These are phyloP conservation scores for Drosophila hydei DNA, from an alignment of 1,140 invertebrate genomes.

Conservation along the genomic window DNA sequence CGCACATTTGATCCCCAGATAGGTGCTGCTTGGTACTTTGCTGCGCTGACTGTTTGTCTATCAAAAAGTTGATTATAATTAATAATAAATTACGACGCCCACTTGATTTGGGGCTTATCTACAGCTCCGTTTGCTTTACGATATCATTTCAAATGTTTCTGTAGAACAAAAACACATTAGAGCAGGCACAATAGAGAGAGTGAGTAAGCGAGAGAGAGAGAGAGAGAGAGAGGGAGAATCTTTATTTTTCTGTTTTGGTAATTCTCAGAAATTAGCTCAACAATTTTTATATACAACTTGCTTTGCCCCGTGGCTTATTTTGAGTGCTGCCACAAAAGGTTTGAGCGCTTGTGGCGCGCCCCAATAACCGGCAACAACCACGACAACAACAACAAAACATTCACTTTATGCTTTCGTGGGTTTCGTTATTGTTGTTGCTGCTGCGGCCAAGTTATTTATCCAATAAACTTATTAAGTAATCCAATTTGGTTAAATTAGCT, in stretches of 20 bases:
- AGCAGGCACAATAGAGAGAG: conserved; percentile 11
- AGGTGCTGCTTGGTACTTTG: conserved; percentile 13
- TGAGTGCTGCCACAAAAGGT: conserved; percentile 78
- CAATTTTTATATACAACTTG: conserved; percentile 72
- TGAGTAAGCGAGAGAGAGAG: not conserved
- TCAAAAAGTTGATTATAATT: conserved; percentile 59
- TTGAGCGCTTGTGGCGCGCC: conserved; percentile 77
- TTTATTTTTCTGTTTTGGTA: conserved; percentile 37
- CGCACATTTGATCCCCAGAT: conserved; percentile 69
- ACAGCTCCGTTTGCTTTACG: conserved; percentile 47
- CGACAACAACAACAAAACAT: conserved; percentile 61
- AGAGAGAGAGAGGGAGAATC: conserved; percentile 25
- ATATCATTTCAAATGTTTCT: conserved; percentile 71
- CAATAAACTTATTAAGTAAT: conserved; percentile 84
- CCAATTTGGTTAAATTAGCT: conserved; percentile 83
- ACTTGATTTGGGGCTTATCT: conserved; percentile 50
- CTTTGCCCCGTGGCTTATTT: conserved; percentile 72
- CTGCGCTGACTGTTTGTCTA: conserved; percentile 38
- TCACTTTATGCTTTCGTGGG: conserved; percentile 60
- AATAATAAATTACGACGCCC: conserved; percentile 65
- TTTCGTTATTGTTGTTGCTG: conserved; percentile 50
- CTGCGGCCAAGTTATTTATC: conserved; percentile 65
- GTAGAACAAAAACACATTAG: conserved; percentile 52
- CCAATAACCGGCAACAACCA: conserved; percentile 58
- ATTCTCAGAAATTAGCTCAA: conserved; percentile 80